phyloP scores from a whole-genome alignment of 1,140 invertebrate species.

The Halictus rubicundus region DNA sequence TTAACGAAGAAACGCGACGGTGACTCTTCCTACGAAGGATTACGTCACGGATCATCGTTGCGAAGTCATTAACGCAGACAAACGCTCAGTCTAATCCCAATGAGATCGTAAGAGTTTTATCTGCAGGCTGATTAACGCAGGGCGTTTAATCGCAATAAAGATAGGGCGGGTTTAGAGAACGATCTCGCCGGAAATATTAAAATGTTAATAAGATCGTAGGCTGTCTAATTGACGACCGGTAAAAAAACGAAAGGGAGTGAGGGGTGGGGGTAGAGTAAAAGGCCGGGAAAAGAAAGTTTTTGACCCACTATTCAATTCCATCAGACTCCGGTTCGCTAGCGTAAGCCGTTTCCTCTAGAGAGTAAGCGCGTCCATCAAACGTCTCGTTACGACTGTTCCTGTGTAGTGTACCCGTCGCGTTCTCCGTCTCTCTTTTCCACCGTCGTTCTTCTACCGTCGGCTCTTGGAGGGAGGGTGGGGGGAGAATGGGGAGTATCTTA shows the following conservation, averaged over 20 bases:
- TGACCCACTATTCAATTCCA: conserved; percentile 72
- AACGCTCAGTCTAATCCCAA: too few relatives aligned
- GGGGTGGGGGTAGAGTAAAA: too few relatives aligned
- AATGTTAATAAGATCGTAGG: conserved; percentile 53
- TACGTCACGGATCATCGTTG: too few relatives aligned
- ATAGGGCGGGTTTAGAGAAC: neutral
- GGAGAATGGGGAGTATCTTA: conserved; percentile 53
- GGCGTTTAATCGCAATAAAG: conserved; percentile 28
- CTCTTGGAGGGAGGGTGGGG: too few relatives aligned
- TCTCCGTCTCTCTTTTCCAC: conserved; percentile 52
- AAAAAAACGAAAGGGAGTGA: conserved; percentile 29
- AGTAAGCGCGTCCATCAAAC: conserved; percentile 78
- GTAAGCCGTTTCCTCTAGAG: conserved; percentile 67
- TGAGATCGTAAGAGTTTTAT: neutral
- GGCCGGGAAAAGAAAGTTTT: conserved; percentile 49
- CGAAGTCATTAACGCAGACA: too few relatives aligned
- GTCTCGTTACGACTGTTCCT: conserved; percentile 74
- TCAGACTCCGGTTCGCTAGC: conserved; percentile 41
- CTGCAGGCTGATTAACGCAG: neutral
- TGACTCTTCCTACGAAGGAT: too few relatives aligned
- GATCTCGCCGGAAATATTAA: conserved; percentile 42
- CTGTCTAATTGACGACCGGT: conserved; percentile 52
- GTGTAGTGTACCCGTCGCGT: conserved; percentile 40
- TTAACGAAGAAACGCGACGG: too few relatives aligned
- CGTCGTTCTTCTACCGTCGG: neutral